Percentiles rank a stretch among this genome's conserved stretches.
These are phyloP conservation scores for Acanthurus lineatus DNA, from an alignment of 2,797 vertebrate genomes.

Conservation along the genomic window DNA sequence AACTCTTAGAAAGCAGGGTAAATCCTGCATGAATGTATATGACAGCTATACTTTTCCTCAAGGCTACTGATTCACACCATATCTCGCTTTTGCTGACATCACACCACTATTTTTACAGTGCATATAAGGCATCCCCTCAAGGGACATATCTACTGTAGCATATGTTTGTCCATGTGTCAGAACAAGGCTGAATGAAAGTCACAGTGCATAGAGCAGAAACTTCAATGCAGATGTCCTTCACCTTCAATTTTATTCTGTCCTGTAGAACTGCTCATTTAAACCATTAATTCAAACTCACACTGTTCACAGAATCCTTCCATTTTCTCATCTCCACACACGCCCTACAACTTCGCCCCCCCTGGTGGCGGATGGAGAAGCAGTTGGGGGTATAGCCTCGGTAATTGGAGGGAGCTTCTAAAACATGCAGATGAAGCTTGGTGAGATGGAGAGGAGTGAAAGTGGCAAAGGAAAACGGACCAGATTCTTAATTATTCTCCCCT, in stretches of 20 bases:
- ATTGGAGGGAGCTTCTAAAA: constrained; percentile 84
- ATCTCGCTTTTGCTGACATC: constrained; percentile 35
- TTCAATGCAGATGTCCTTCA: constrained; percentile 24
- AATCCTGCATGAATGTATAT: constrained; percentile 30
- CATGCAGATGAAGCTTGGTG: constrained; percentile 83
- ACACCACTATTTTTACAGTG: constrained; percentile 16
- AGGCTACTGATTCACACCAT: constrained; percentile 35
- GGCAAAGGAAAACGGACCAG: constrained; percentile 72
- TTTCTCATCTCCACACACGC: constrained; percentile 56
- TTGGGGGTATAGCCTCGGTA: constrained; percentile 73
- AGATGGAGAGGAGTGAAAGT: constrained; percentile 60
- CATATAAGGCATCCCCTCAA: constrained; percentile 9
- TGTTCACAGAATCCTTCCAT: constrained; percentile 61
- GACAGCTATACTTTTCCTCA: constrained; percentile 39
- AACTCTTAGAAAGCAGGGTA: constrained; percentile 38
- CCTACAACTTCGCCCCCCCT: constrained; percentile 56
- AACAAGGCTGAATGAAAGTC: constrained; percentile 2
- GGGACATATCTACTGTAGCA: constrained; percentile 29
- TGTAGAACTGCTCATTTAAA: constrained; percentile 61
- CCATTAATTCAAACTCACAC: constrained; percentile 78
- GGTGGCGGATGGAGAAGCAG: constrained; percentile 72
- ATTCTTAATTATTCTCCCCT: constrained; percentile 79
- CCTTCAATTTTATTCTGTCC: constrained; percentile 37
- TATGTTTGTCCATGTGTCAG: constrained; percentile 27
- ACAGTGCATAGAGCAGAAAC: constrained; percentile 14